These are phyloP conservation scores for Callorhinus ursinus DNA, from an alignment of 2,113 vertebrate species.

Conservation along the genomic window DNA sequence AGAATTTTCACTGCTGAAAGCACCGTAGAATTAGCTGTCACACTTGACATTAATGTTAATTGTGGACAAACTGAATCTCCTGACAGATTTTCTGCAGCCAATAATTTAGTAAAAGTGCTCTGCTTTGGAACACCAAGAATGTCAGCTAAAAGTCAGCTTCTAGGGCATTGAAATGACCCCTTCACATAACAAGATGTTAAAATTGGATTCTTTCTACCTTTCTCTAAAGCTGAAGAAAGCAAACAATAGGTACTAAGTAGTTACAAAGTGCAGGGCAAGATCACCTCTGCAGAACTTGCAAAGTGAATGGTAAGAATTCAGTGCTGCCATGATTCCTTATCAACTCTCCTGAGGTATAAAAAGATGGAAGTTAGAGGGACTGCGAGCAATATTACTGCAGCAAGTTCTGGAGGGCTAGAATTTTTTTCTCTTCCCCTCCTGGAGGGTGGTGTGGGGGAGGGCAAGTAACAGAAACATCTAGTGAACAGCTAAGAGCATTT, in stretches of 20 bases:
- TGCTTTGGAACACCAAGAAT: slow-evolving; percentile 58
- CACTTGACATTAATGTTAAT: slow-evolving; percentile 66
- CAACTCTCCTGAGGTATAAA: background rate
- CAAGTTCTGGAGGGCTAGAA: background rate
- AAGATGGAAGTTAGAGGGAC: background rate
- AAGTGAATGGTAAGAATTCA: background rate
- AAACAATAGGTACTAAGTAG: slow-evolving; percentile 12
- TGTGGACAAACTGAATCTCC: slow-evolving; percentile 62
- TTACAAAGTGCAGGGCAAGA: background rate
- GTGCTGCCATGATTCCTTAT: background rate
- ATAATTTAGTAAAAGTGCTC: slow-evolving; percentile 42
- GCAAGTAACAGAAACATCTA: background rate
- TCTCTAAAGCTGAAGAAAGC: slow-evolving; percentile 24
- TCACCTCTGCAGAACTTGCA: background rate
- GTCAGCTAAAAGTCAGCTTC: slow-evolving; percentile 65
- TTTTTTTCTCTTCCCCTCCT: background rate
- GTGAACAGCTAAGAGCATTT: background rate
- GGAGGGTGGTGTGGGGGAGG: background rate
- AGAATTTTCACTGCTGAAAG: slow-evolving; percentile 39
- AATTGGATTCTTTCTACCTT: slow-evolving; percentile 40
- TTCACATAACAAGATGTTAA: slow-evolving; percentile 56
- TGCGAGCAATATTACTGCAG: background rate
- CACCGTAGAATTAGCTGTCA: slow-evolving; percentile 51
- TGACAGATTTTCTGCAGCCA: background rate
- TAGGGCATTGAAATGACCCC: slow-evolving; percentile 44